Evolutionary conservation across 2,797 vertebrate species (phyloP), one percentile per base, ranked within the genome.

Genomic region (Lithobates sylvaticus): DNA sequence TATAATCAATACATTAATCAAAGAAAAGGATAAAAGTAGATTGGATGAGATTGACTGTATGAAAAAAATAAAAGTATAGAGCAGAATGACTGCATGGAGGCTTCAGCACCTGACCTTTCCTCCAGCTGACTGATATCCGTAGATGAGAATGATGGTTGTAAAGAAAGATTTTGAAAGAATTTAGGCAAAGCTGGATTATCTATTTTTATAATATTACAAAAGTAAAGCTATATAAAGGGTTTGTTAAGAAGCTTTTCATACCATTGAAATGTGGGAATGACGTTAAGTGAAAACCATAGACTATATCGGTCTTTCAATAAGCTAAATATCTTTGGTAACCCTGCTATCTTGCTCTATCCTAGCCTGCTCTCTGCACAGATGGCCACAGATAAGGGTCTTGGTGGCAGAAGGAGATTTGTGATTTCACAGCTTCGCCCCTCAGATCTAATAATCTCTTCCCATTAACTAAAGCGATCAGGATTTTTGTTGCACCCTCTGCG

Each of bases 371-470:
- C 39, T 6, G 29, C 85, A 72, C 85, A 87, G 85, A 87, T 87
- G 85, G 75, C 58, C 81, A 75, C 69, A 87, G 74, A 83, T 83
- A 78, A 83, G 58, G 85, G 85, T 83, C 69, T 18, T 39, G 75
- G 58, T 82, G 74, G 54, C 85, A 87, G 81, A 83, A 78, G 85
- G 85, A 54, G 85, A 83, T 87, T 87, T 83, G 69, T 78, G 68
- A 76, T 87, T 87, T 87, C 85, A 87, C 85, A 87, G 85, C 58
- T 87, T 74, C 69, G 67, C 77, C 23, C 80, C 84, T 87, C 68
- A 87, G 79, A 87, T 82, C 85, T 87, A 83, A 87, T 87, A 83
- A 87, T 87, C 85, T 87, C 80, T 86, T 86, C 68, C 75, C 65
- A 83, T 78, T 87, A 87, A 87, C 85, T 65, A n/a, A 18, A 73